phyloP scores from a whole-genome alignment of 2,113 vertebrate genomes.

The Pseudorhombus dupliciocellatus region DNA sequence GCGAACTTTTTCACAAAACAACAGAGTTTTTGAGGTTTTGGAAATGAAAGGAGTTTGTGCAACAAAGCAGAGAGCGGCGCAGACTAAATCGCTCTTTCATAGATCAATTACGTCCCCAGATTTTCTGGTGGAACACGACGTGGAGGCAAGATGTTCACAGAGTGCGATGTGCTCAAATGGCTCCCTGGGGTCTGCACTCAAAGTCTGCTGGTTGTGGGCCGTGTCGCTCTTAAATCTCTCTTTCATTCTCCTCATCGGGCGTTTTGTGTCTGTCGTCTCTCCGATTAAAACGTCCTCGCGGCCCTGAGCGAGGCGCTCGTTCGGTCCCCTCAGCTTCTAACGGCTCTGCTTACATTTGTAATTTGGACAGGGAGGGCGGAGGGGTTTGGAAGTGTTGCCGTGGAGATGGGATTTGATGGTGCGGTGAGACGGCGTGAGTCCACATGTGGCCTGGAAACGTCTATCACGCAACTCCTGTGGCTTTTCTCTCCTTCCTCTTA shows the following conservation, averaged over 20 bases:
- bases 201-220: conserved; percentile 18
- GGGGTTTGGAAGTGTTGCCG: background rate
- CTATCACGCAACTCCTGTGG: conserved; percentile 31
- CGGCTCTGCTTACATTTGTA: conserved; percentile 43
- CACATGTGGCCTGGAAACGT: conserved; percentile 59
- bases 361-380: conserved; percentile 1
- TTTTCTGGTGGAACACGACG: conserved; percentile 41
- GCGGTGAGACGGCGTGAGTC: conserved; percentile 16
- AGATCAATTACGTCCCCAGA: conserved; percentile 55
- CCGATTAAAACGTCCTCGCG: conserved; percentile 42
- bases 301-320: conserved; percentile 21
- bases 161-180: conserved; percentile 37
- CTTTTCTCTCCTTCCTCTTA: conserved; percentile 1
- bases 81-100: conserved; percentile 50
- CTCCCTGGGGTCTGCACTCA: conserved; percentile 57
- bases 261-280: conserved; percentile 54
- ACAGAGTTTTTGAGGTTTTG: conserved; percentile 18
- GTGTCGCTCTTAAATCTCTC: conserved; percentile 48
- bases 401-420: conserved; percentile 11
- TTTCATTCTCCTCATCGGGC: conserved; percentile 54
- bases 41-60: conserved; percentile 37
- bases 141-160: conserved; percentile 47
- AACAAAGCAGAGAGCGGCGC: conserved; percentile 20
- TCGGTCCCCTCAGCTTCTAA: conserved; percentile 35
- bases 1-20: conserved; percentile 37